Evolutionary conservation across 1,140 invertebrate genomes (phyloP), one percentile per base, ranked within the genome.

Genomic region (Berghia stephanieae): DNA sequence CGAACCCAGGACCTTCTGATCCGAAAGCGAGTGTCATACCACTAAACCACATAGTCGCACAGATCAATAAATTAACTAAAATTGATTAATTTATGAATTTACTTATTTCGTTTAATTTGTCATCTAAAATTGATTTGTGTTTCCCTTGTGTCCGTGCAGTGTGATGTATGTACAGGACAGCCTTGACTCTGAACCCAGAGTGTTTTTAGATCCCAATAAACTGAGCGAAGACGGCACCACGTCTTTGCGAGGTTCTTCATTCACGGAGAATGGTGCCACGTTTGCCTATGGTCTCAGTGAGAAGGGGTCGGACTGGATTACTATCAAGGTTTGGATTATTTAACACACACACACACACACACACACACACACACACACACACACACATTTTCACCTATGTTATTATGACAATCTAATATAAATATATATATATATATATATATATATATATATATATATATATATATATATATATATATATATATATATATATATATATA

Each of bases 161-260:
- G 97, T 99, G 10, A 89, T 98, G 76, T 99, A 98, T 90, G 93
- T 96, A 13, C 95, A 97, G 92, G 93, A 96, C 79, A 91, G 92
- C 6, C 88, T 98, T 73, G 92, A 94, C 46, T 92, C 92, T 42
- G 94, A 98, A 85, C 92, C 95, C 3, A 90, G 90, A 82, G 93
- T 98, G n/a, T 99, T 99, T 89, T 90, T 99, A 6, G 97, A 99
- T 90, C 97, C 97, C 0, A 99, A 99, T 90, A 91, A 90, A 10
- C 89, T 99, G 24, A 98, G 97, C 0, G 92, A 93, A 38, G 98
- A 99, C 92, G 98, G 98, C 44, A 98, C 97, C 1, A 91, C 97
- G 31, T 94, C 97, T 2, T 90, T 99, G 24, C 92, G 93, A 0
- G 92, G 92, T 52, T 93, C 92, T 60, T 90, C 92, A 44, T 99